phyloP scores from a whole-genome alignment of 2,888 invertebrate genomes.

The Xestobium rufovillosum region DNA sequence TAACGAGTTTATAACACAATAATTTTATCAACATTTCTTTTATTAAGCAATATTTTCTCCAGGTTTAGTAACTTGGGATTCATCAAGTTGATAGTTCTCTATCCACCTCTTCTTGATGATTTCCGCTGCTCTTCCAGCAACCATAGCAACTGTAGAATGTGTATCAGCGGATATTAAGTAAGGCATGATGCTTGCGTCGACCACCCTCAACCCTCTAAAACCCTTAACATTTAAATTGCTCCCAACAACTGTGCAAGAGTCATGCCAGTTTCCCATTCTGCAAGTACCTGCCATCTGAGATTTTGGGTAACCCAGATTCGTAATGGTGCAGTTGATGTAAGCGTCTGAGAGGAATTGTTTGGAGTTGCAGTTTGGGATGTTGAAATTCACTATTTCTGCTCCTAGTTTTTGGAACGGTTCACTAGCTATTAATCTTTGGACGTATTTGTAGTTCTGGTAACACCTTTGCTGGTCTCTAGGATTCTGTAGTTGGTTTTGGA shows the following conservation, averaged over 20 bases:
- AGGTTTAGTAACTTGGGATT: no score
- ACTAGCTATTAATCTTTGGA: slow-evolving; percentile 23
- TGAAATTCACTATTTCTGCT: slow-evolving; percentile 37
- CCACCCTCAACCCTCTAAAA: slow-evolving; percentile 42
- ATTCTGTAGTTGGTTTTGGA: slow-evolving; percentile 56
- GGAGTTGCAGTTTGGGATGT: slow-evolving; percentile 37
- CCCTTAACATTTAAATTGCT: slow-evolving; percentile 39
- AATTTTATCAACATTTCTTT: no score
- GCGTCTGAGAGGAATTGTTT: slow-evolving; percentile 41
- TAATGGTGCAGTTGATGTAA: slow-evolving; percentile 47
- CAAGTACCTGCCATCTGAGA: slow-evolving; percentile 29
- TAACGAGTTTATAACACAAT: no score
- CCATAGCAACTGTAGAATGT: slow-evolving; percentile 50
- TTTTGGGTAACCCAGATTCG: slow-evolving; percentile 26
- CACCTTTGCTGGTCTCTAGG: slow-evolving; percentile 23
- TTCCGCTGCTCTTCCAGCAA: slow-evolving; percentile 48
- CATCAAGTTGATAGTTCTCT: slow-evolving; percentile 23
- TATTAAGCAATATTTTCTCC: no score
- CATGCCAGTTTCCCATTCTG: slow-evolving; percentile 36
- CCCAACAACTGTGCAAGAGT: slow-evolving; percentile 40
- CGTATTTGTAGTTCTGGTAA: slow-evolving; percentile 24
- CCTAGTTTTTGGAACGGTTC: slow-evolving; percentile 24
- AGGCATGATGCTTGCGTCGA: slow-evolving; percentile 42
- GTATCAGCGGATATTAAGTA: slow-evolving; percentile 39
- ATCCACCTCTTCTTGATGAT: slow-evolving; percentile 37